Evolutionary conservation across 2,797 vertebrate species (phyloP).

Genomic region (Leptatherina wallacei): DNA sequence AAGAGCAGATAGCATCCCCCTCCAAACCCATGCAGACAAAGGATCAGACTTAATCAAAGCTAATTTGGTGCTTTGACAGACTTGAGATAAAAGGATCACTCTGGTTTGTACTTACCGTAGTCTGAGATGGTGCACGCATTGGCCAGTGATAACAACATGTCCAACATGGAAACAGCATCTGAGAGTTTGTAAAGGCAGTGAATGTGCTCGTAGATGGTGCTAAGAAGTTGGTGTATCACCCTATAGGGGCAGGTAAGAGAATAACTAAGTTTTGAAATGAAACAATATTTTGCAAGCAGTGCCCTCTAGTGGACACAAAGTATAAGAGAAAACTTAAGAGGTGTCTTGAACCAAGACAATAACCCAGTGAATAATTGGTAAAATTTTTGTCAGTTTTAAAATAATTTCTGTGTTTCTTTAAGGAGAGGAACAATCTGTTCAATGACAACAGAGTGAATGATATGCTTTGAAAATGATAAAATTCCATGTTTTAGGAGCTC

Average conservation of each 20-base stretch:
- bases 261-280: background rate
- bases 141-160: constrained; percentile 95
- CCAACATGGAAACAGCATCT: constrained; percentile 97
- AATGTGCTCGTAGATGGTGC: constrained; percentile 90
- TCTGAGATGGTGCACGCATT: constrained; percentile 93
- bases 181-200: constrained; percentile 97
- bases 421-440: background rate
- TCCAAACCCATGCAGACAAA: constrained; percentile 18
- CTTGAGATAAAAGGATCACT: background rate
- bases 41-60: constrained; percentile 27
- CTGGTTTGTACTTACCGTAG: constrained; percentile 84
- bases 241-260: constrained; percentile 71
- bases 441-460: background rate
- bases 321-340: background rate
- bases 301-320: constrained; percentile 60
- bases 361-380: background rate
- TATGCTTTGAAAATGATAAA: background rate
- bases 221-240: constrained; percentile 91
- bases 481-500: background rate
- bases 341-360: background rate
- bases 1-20: constrained; percentile 28
- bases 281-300: constrained; percentile 27
- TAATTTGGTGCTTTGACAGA: constrained; percentile 34
- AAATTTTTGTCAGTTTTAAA: background rate
- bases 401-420: background rate